Base-by-base conservation (phyloP, 2,113 vertebrate species). In the Rhinogobius similis region DNA sequence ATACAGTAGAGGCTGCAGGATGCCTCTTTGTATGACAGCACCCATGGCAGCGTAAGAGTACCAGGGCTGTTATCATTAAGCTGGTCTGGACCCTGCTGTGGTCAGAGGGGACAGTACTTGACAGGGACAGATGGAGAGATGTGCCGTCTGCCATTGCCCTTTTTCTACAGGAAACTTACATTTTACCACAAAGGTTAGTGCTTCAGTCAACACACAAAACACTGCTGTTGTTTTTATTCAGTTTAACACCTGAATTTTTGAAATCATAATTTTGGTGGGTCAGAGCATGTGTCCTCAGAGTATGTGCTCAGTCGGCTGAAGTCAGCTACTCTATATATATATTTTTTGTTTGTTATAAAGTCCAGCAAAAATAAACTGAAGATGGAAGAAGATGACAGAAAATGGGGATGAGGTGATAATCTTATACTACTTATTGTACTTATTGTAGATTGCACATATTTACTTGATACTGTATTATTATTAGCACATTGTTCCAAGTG, bases 21-120 rank as follows among this genome's bases (percentile, higher is more conserved):
- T 62, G 59, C 24, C 53, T 78, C 77, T 79, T 75, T 72, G 58
- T 62, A 23, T 27, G 46, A 72, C 46, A 65, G 20, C 70, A 66
- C 73, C 77, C 75, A 39, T 64, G 76, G 58, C 61, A 82, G 72
- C 24, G 64, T 76, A 72, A 75, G n/a, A 71, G 70, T 84, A 75
- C 65, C 5, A 36, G 76, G 76, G 68, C 62, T 70, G 62, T 75
- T 78, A 10, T 76, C 62, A 66, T 6, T 68, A 63, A 67, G 14
- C 67, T 58, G 55, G 70, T 78, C 65, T n/a, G 70, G 20, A 50
- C 29, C 59, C 48, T 68, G 58, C 75, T 48, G 58, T 75, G 64
- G 75, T 67, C 74, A 77, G 74, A 72, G 70, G 76, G 7, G 38
- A 70, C 27, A 4, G 41, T 4, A 16, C 39, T 7, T 32, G 50